Conservation (phyloP, 2,113 vertebrate genomes). For the Dipodomys ordii region DNA sequence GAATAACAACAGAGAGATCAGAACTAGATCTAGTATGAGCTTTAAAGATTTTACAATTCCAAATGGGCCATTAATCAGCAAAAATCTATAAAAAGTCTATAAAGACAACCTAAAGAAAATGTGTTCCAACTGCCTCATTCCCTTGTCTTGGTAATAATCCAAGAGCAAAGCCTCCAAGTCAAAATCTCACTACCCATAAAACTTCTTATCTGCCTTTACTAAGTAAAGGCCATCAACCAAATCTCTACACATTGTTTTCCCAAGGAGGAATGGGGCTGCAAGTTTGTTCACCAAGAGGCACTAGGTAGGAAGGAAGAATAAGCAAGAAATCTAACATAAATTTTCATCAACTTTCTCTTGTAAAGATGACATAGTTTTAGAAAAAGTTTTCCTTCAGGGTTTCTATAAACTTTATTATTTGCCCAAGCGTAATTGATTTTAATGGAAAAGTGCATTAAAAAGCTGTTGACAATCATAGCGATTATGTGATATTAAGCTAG, state of each 20-base stretch:
- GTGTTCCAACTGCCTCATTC: constrained; percentile 68
- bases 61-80: constrained; percentile 65
- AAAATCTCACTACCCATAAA: constrained; percentile 62
- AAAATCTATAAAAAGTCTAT: constrained; percentile 52
- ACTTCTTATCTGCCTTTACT: constrained; percentile 65
- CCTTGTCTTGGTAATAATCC: constrained; percentile 64
- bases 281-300: constrained; percentile 13
- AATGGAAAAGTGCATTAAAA: constrained; percentile 44
- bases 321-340: constrained; percentile 57
- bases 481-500: constrained; percentile 42
- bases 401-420: constrained; percentile 55
- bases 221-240: constrained; percentile 31
- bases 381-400: constrained; percentile 38
- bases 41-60: constrained; percentile 68
- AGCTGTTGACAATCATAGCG: constrained; percentile 14
- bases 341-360: background rate
- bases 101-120: constrained; percentile 69
- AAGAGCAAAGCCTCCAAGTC: constrained; percentile 72
- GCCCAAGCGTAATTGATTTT: constrained; percentile 41
- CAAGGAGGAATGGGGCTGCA: constrained; percentile 21
- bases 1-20: constrained; percentile 65
- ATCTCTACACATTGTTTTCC: constrained; percentile 21
- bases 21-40: constrained; percentile 53
- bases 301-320: constrained; percentile 43
- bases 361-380: constrained; percentile 60